These are phyloP conservation scores for Maniola hyperantus DNA, from an alignment of 2,888 invertebrate species.

Conservation along the genomic window DNA sequence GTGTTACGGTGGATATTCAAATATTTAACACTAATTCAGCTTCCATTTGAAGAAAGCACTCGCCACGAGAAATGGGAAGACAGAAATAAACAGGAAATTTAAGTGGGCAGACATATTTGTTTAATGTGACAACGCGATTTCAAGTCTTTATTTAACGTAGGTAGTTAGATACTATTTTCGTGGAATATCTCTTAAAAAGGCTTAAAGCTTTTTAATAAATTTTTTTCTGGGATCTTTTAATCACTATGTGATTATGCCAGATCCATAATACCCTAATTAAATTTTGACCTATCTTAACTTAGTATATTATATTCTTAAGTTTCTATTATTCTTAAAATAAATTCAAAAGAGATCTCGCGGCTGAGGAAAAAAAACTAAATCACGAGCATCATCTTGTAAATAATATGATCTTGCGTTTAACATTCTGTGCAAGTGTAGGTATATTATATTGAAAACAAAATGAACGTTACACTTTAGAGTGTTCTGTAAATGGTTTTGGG, in stretches of 20 bases:
- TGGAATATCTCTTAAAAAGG: slow-evolving; percentile 17
- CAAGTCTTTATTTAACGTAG: slow-evolving; percentile 60
- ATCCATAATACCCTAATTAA: too few species aligned
- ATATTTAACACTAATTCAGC: slow-evolving; percentile 49
- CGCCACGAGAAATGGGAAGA: slow-evolving; percentile 54
- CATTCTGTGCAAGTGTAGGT: too few species aligned
- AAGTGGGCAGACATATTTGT: slow-evolving; percentile 70
- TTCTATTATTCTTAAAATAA: too few species aligned
- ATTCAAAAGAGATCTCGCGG: too few species aligned
- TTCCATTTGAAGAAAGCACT: slow-evolving; percentile 58
- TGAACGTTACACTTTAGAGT: not conserved
- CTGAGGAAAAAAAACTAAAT: too few species aligned
- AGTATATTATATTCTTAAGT: too few species aligned
- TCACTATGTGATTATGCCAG: too few species aligned
- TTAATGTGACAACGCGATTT: slow-evolving; percentile 71
- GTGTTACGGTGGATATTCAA: slow-evolving; percentile 43
- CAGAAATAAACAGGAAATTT: slow-evolving; percentile 76
- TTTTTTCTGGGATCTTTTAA: too few species aligned
- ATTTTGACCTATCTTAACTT: too few species aligned
- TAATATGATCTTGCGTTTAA: too few species aligned
- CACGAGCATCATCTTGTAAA: too few species aligned
- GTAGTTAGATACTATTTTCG: slow-evolving; percentile 53
- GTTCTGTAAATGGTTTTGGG: slow-evolving; percentile 19
- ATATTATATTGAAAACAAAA: not conserved
- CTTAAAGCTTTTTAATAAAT: too few species aligned